Percentiles rank a stretch among this genome's conserved stretches.
Conservation (phyloP, 2,888 invertebrate genomes). For the Brachyptera risi region DNA sequence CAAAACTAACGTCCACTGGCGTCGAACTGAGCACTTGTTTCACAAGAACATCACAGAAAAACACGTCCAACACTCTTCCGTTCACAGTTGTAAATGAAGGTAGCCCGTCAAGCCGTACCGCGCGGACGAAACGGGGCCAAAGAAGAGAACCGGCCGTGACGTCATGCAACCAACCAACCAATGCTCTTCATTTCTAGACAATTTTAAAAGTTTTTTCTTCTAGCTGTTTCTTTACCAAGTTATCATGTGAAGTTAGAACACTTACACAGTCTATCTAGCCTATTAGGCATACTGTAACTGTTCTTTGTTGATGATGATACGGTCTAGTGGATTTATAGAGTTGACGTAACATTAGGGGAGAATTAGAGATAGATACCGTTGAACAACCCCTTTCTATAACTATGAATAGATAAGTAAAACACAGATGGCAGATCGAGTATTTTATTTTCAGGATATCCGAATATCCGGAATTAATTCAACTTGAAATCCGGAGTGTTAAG, state of each 20-base stretch:
- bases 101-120: not conserved
- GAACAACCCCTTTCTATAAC: too few relatives aligned
- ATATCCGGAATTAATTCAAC: too few relatives aligned
- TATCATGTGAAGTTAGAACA: not conserved
- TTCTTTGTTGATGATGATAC: conserved; percentile 7
- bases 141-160: not conserved
- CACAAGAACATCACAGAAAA: not conserved
- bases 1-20: not conserved
- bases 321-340: not conserved
- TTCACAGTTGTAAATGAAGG: not conserved
- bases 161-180: not conserved
- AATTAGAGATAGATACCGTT: not conserved
- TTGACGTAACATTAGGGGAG: not conserved
- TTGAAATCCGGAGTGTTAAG: too few relatives aligned
- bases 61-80: not conserved
- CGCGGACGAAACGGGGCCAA: not conserved
- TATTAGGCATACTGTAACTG: conserved; percentile 9
- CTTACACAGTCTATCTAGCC: conserved; percentile 2
- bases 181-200: not conserved
- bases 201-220: not conserved
- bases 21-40: not conserved
- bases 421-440: too few relatives aligned
- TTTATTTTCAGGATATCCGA: too few relatives aligned
- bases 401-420: too few relatives aligned
- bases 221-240: not conserved